phyloP scores from a whole-genome alignment of 2,797 vertebrate species.

The Clamator glandarius region DNA sequence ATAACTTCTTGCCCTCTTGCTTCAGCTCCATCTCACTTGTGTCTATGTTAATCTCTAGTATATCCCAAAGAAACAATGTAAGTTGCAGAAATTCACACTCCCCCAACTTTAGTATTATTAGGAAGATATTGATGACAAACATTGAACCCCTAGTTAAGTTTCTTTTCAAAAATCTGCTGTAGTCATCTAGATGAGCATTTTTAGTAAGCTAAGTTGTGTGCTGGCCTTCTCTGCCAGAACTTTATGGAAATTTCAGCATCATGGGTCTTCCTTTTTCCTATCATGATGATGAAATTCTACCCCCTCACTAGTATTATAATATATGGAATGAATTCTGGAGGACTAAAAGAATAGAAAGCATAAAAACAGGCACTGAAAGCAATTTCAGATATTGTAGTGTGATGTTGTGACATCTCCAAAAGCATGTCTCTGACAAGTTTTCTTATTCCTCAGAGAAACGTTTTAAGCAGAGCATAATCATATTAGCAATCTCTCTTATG shows the following conservation, averaged over 20 bases:
- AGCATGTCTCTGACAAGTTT: neutral
- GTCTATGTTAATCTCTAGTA: neutral
- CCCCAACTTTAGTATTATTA: neutral
- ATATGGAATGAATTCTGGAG: neutral
- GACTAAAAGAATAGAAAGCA: neutral
- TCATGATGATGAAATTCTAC: neutral
- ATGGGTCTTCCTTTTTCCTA: neutral
- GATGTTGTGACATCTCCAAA: neutral
- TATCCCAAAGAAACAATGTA: neutral
- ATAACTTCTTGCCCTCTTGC: neutral
- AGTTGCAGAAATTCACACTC: neutral
- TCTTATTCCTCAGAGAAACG: constrained; percentile 8
- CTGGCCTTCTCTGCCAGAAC: neutral
- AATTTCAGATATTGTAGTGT: neutral
- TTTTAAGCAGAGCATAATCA: constrained; percentile 19
- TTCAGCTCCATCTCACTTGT: constrained; percentile 7
- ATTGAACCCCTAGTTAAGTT: neutral
- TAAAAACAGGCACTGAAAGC: neutral
- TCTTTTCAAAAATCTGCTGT: neutral
- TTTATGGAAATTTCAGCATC: neutral
- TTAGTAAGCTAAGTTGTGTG: neutral
- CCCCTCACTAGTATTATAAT: neutral
- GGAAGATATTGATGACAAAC: constrained; percentile 42
- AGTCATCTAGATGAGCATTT: neutral
- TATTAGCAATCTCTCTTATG: constrained; percentile 17